Conservation (phyloP, 2,797 vertebrate species). For the Takifugu ocellatus region DNA sequence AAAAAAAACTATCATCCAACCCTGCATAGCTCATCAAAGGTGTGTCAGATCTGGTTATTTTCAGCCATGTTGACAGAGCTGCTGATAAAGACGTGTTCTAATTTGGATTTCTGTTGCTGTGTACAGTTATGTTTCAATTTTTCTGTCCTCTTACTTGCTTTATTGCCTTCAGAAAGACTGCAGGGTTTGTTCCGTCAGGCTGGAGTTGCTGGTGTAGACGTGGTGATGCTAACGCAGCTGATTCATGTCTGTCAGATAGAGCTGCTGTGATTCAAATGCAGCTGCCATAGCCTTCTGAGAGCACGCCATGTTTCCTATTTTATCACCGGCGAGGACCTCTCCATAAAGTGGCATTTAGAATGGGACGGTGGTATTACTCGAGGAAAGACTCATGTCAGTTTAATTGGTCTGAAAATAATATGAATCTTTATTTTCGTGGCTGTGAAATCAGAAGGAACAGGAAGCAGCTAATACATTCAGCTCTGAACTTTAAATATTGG, state of each 20-base stretch:
- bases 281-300: slow-evolving; percentile 15
- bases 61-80: too few relatives aligned
- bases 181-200: not conserved
- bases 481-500: too few relatives aligned
- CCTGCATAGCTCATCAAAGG: too few relatives aligned
- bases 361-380: not conserved
- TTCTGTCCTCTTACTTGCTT: not conserved
- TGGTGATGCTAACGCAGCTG: slow-evolving; percentile 15
- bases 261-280: slow-evolving; percentile 40
- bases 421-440: too few relatives aligned
- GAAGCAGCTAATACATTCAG: too few relatives aligned
- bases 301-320: slow-evolving; percentile 17
- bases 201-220: slow-evolving; percentile 8
- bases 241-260: slow-evolving; percentile 37
- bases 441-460: too few relatives aligned
- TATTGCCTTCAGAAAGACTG: slow-evolving; percentile 3
- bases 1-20: too few relatives aligned
- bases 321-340: slow-evolving; percentile 7
- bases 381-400: too few relatives aligned
- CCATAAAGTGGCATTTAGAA: slow-evolving; percentile 9
- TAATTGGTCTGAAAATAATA: not conserved
- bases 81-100: too few relatives aligned
- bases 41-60: too few relatives aligned
- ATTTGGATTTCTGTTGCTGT: not conserved
- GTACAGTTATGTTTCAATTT: not conserved